Evolutionary conservation across 2,113 vertebrate species (phyloP).

Genomic region (Rostratula benghalensis): DNA sequence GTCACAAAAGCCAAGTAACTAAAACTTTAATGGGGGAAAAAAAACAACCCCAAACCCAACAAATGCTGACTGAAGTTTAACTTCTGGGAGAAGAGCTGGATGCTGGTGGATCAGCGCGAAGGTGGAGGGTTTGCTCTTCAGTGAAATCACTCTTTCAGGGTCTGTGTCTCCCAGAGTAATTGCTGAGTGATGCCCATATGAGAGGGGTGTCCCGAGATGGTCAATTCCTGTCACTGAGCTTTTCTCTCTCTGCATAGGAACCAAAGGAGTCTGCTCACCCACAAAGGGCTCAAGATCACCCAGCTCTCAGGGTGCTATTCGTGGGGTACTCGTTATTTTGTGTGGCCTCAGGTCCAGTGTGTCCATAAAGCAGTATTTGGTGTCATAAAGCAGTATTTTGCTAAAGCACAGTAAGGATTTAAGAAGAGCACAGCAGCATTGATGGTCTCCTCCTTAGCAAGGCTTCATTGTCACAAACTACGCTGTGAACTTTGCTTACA

Average conservation of each 20-base stretch:
- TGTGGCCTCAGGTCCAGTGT: neutral
- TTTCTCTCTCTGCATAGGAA: fast-evolving
- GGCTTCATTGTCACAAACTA: neutral
- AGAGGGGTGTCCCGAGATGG: neutral
- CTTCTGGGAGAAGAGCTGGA: neutral
- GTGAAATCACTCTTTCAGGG: neutral
- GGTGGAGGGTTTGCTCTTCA: neutral
- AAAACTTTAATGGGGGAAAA: neutral
- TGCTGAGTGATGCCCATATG: neutral
- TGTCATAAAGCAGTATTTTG: no score
- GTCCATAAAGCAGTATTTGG: neutral
- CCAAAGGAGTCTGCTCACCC: neutral
- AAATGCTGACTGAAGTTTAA: neutral
- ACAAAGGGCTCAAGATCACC: neutral
- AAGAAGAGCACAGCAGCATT: neutral
- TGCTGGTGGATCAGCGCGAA: neutral
- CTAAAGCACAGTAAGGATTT: neutral
- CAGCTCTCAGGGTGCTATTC: neutral
- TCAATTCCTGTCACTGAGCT: fast-evolving
- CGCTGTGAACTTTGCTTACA: neutral
- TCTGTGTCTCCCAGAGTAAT: neutral
- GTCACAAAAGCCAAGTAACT: neutral
- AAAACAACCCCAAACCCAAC: no score
- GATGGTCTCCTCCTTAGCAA: neutral
- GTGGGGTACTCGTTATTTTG: neutral